Percentiles rank a stretch among this genome's conserved stretches.
Evolutionary conservation across 2,888 invertebrate species (phyloP).

Genomic region (Ornithoptera priamus): DNA sequence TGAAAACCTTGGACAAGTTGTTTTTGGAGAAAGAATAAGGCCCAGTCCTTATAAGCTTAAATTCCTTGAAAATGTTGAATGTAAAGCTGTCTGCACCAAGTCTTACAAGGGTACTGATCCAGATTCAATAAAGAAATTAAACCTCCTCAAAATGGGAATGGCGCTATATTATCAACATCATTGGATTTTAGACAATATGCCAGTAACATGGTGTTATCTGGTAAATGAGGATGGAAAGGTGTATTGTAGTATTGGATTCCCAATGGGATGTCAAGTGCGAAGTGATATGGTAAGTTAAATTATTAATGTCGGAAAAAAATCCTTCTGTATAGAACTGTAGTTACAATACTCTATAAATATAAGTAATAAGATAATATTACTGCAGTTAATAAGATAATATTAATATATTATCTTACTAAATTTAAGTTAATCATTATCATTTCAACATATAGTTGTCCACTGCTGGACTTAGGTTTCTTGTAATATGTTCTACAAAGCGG

Average conservation of each 20-base stretch:
- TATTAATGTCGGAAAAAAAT: not conserved
- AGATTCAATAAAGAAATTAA: slow-evolving; percentile 85
- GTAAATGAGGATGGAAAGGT: slow-evolving; percentile 84
- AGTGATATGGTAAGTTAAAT: slow-evolving; percentile 67
- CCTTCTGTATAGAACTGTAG: no score
- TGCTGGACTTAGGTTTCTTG: no score
- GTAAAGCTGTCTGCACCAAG: slow-evolving; percentile 82
- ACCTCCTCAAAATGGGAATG: slow-evolving; percentile 94
- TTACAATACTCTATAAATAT: no score
- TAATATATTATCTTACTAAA: no score
- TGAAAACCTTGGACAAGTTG: slow-evolving; percentile 98
- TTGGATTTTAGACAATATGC: slow-evolving; percentile 99
- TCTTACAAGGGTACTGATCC: slow-evolving; percentile 84
- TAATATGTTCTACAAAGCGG: no score
- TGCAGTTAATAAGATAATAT: no score
- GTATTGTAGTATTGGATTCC: slow-evolving; percentile 97
- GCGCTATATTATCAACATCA: slow-evolving; percentile 98
- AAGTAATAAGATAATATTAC: no score
- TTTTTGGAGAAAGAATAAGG: slow-evolving; percentile 98
- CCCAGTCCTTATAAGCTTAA: slow-evolving; percentile 95
- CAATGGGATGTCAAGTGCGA: slow-evolving; percentile 96
- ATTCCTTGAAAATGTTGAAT: slow-evolving; percentile 86
- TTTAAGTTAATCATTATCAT: no score
- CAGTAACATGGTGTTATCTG: slow-evolving; percentile 97
- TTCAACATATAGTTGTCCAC: no score